Evolutionary conservation across 2,113 vertebrate species (phyloP).

Genomic region (Ptilorrhoa leucosticta): DNA sequence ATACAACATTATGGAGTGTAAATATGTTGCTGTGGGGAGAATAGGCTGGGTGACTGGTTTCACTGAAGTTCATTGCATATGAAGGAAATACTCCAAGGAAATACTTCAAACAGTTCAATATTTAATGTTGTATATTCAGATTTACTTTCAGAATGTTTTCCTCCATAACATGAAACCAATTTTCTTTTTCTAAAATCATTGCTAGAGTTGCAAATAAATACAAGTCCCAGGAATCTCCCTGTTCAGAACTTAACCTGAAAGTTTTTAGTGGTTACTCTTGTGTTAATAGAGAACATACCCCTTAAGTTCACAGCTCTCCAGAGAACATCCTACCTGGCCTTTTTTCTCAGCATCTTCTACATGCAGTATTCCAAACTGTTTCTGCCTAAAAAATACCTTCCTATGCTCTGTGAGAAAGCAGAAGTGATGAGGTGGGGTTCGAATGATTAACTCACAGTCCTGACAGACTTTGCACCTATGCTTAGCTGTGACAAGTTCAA

Average conservation of each 20-base stretch:
- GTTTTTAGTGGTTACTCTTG: background rate
- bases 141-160: background rate
- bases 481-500: background rate
- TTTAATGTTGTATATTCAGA: background rate
- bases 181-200: background rate
- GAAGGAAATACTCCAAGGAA: background rate
- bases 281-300: background rate
- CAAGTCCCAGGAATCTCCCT: background rate
- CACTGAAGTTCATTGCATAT: background rate
- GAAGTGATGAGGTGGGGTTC: background rate
- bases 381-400: background rate
- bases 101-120: background rate
- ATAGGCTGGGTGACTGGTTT: background rate
- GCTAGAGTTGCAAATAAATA: background rate
- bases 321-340: background rate
- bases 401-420: background rate
- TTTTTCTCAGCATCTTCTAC: background rate
- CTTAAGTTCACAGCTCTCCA: background rate
- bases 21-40: background rate
- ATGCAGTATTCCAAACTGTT: background rate
- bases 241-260: background rate
- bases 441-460: background rate
- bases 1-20: background rate
- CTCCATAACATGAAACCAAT: background rate
- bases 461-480: background rate